These are phyloP conservation scores for Thymelicus lineola DNA, from an alignment of 2,888 invertebrate species.

Conservation along the genomic window DNA sequence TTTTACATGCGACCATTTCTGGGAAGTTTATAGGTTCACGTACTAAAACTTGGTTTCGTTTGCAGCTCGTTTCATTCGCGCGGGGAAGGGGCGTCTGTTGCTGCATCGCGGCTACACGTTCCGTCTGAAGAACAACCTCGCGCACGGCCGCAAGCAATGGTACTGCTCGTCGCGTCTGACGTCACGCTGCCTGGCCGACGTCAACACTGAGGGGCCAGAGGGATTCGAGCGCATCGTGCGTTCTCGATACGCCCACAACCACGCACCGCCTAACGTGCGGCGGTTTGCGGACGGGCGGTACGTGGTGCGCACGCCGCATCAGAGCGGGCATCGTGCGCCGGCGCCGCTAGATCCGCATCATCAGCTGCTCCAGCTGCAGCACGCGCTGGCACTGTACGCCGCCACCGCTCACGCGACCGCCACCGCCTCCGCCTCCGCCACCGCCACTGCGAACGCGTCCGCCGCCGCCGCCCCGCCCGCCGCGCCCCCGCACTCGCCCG, in stretches of 20 bases:
- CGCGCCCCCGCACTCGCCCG: slow-evolving; percentile 60
- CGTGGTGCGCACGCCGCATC: slow-evolving; percentile 80
- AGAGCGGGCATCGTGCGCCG: slow-evolving; percentile 79
- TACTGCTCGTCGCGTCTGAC: slow-evolving; percentile 80
- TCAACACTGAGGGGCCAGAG: slow-evolving; percentile 81
- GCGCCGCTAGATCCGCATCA: slow-evolving; percentile 79
- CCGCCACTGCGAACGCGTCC: slow-evolving; percentile 44
- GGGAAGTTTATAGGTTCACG: not conserved
- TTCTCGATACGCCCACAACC: slow-evolving; percentile 79
- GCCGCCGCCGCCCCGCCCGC: slow-evolving; percentile 53
- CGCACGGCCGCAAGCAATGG: slow-evolving; percentile 82
- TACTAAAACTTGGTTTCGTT: slow-evolving; percentile 46
- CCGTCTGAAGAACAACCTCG: slow-evolving; percentile 79
- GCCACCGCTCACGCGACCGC: slow-evolving; percentile 78
- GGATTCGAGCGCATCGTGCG: slow-evolving; percentile 81
- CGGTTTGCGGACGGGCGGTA: slow-evolving; percentile 81
- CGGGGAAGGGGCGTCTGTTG: slow-evolving; percentile 77
- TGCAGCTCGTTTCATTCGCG: slow-evolving; percentile 79
- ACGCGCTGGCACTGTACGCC: slow-evolving; percentile 78
- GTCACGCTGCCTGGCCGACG: slow-evolving; percentile 79
- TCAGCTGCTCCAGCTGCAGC: slow-evolving; percentile 79
- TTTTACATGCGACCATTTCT: slow-evolving; percentile 1
- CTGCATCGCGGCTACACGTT: slow-evolving; percentile 80
- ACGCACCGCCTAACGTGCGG: slow-evolving; percentile 80
- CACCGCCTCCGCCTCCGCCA: slow-evolving; percentile 64